phyloP scores from a whole-genome alignment of 2,888 invertebrate species.

The Pyrrhia umbra region DNA sequence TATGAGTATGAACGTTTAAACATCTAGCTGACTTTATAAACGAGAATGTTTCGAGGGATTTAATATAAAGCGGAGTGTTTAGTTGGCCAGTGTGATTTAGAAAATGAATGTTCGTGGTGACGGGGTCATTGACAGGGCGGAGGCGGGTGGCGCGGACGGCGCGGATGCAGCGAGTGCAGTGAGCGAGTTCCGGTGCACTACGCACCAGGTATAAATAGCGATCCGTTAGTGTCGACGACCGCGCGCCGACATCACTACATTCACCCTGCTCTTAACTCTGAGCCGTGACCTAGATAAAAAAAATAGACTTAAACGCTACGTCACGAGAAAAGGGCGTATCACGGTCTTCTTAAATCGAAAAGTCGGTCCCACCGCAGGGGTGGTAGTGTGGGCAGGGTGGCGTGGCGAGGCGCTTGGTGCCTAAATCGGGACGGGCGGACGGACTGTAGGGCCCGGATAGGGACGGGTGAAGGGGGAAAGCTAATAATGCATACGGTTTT shows the following conservation, averaged over 20 bases:
- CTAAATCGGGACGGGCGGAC: conserved; percentile 68
- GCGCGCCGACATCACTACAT: conserved; percentile 77
- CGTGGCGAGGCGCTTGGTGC: conserved; percentile 68
- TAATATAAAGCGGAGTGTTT: conserved; percentile 13
- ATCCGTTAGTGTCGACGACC: conserved; percentile 90
- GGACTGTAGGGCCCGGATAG: conserved; percentile 65
- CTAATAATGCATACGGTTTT: conserved; percentile 87
- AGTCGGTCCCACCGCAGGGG: conserved; percentile 56
- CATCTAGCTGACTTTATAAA: conserved; percentile 40
- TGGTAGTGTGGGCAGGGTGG: conserved; percentile 72
- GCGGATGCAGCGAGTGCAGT: conserved; percentile 89
- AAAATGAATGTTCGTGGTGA: conserved; percentile 63
- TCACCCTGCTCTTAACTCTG: conserved; percentile 75
- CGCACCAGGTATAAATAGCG: conserved; percentile 90
- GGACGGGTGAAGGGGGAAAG: conserved; percentile 73
- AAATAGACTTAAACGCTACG: conserved; percentile 62
- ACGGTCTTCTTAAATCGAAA: conserved; percentile 50
- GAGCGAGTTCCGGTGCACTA: conserved; percentile 89
- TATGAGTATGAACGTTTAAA: conserved; percentile 61
- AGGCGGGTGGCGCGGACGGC: conserved; percentile 83
- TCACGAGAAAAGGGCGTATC: conserved; percentile 63
- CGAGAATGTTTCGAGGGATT: conserved; percentile 9
- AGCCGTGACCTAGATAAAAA: conserved; percentile 82
- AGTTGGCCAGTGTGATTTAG: conserved; percentile 42
- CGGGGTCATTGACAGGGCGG: conserved; percentile 88